A percentile compares a stretch with the other conserved stretches of the same genome.
Conservation (phyloP, 1,140 invertebrate species). For the Lutraria rhynchaena region DNA sequence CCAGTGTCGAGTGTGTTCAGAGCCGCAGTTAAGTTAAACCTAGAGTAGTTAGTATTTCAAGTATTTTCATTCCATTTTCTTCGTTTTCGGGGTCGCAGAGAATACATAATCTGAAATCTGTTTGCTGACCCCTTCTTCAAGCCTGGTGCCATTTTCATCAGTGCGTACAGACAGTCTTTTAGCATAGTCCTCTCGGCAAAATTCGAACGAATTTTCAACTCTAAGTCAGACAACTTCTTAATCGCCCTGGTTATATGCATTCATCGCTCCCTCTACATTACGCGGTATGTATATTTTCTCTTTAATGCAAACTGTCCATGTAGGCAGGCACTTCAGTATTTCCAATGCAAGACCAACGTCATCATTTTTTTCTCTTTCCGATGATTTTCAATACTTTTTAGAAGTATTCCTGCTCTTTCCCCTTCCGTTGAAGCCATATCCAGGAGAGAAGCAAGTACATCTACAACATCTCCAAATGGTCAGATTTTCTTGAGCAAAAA, state of each 20-base stretch:
- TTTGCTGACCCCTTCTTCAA: neutral
- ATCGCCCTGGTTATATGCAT: slow-evolving; percentile 8
- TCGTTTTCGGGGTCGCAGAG: slow-evolving; percentile 4
- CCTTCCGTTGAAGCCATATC: neutral
- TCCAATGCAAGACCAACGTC: slow-evolving; percentile 18
- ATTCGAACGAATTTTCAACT: slow-evolving; percentile 24
- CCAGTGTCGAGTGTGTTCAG: neutral
- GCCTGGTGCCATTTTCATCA: neutral
- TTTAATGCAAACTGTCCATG: neutral
- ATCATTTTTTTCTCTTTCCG: neutral
- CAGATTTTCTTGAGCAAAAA: neutral
- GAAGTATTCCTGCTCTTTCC: neutral
- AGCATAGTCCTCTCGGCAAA: neutral
- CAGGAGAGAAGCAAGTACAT: neutral
- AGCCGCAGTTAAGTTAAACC: neutral
- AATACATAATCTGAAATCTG: slow-evolving; percentile 6
- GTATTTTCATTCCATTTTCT: neutral
- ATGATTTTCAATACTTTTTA: neutral
- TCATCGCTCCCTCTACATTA: slow-evolving; percentile 23
- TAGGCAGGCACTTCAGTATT: slow-evolving; percentile 21
- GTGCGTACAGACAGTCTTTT: neutral
- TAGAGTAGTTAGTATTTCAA: neutral
- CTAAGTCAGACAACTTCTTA: slow-evolving; percentile 19
- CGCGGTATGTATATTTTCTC: neutral
- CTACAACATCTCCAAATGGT: neutral